Evolutionary conservation across 2,113 vertebrate species (phyloP), one percentile per base, ranked within the genome.

Genomic region (Fregata magnificens): DNA sequence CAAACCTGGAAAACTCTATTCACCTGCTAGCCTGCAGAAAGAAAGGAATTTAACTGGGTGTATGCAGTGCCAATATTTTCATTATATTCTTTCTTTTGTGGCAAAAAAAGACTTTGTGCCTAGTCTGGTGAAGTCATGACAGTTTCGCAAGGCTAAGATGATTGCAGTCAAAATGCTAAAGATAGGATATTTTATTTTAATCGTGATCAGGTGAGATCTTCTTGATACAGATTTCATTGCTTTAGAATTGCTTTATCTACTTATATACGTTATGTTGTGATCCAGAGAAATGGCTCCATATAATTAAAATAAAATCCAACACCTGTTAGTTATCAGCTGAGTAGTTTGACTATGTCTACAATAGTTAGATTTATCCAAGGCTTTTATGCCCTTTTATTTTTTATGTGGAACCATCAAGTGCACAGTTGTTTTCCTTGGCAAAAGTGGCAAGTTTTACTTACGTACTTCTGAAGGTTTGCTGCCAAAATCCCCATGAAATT

Each of bases 371-470:
- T 38, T 86, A 31, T 38, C 81, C 16, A 45, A 89, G 40, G 15
- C 5, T 93, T 93, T 93, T 92, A 77, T 95, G 34, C 36, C 10
- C 10, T 76, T 93, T 66, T 66, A 15, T 52, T 84, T 62, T 96
- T 95, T 74, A 44, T 67, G 38, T 71, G 82, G 79, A 78, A 78
- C 28, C 31, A 26, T 73, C 58, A 93, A 38, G 19, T 94, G 77
- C 82, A 45, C 13, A 62, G 36, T 83, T 96, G 8, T 94, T 96
- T 95, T 82, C 55, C 69, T 88, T 86, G 81, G 61, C 82, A 93
- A 71, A 95, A 93, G 18, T 49, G 82, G 38, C 42, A 69, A 50
- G 36, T 67, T 96, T 93, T 97, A 78, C 78, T 74, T 63, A 3
- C 26, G 20, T 77, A 50, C 17, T 24, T 90, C 94, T 80, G 49